Conservation (phyloP, 2,888 invertebrate genomes). For the Rhyacophila evoluta region DNA sequence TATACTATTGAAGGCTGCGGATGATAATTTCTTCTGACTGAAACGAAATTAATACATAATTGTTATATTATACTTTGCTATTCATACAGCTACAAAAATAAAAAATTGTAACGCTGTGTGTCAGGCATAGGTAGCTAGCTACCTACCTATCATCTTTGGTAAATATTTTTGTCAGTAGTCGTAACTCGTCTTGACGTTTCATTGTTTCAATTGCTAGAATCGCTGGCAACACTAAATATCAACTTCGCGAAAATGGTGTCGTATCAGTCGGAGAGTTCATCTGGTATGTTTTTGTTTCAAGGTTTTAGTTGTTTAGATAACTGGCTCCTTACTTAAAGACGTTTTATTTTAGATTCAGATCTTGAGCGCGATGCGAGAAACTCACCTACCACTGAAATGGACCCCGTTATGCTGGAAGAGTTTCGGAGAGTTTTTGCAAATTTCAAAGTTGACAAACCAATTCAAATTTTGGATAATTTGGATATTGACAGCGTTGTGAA, state of each 20-base stretch:
- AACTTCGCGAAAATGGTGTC: constrained; percentile 16
- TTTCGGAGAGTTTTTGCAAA: constrained; percentile 16
- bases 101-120: too few species aligned
- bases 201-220: too few species aligned
- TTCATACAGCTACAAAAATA: too few species aligned
- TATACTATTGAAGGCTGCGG: too few species aligned
- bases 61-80: too few species aligned
- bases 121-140: too few species aligned
- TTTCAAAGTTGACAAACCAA: constrained; percentile 55
- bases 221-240: not conserved
- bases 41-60: too few species aligned
- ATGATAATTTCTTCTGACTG: too few species aligned
- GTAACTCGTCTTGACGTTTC: not conserved
- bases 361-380: constrained; percentile 1
- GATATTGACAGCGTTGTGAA: constrained; percentile 82
- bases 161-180: not conserved
- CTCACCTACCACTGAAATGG: constrained; percentile 1
- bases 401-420: constrained; percentile 16
- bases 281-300: constrained; percentile 18
- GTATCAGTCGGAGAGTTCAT: constrained; percentile 8
- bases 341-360: constrained; percentile 4
- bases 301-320: not conserved
- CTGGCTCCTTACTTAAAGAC: not conserved
- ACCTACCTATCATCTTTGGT: not conserved
- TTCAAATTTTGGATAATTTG: constrained; percentile 75